phyloP scores from a whole-genome alignment of 2,888 invertebrate genomes.

The Aromia moschata region DNA sequence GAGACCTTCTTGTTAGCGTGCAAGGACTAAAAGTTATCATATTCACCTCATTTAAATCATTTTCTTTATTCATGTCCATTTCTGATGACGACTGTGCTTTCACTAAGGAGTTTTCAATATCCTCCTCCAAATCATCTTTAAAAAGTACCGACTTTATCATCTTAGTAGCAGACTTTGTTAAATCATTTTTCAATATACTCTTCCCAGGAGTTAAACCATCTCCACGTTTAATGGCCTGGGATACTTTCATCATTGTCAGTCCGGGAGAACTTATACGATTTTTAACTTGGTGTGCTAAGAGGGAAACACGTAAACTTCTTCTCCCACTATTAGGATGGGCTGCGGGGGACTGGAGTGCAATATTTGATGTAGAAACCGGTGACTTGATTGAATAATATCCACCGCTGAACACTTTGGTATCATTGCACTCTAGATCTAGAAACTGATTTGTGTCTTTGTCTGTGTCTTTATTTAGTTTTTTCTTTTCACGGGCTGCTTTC shows the following conservation, averaged over 20 bases:
- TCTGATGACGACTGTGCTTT: not conserved
- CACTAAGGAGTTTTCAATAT: not conserved
- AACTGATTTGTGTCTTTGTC: slow-evolving; percentile 10
- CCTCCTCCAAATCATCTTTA: slow-evolving; percentile 33
- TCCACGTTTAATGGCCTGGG: slow-evolving; percentile 45
- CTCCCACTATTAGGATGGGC: slow-evolving; percentile 5
- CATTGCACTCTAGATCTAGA: not conserved
- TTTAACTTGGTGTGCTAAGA: slow-evolving; percentile 23
- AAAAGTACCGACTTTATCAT: slow-evolving; percentile 46
- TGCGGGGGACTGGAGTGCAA: not conserved
- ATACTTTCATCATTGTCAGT: slow-evolving; percentile 49
- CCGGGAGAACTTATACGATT: slow-evolving; percentile 46
- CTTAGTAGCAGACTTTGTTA: slow-evolving; percentile 37
- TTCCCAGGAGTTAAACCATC: slow-evolving; percentile 47
- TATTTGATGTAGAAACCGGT: not conserved
- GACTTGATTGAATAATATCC: slow-evolving; percentile 12
- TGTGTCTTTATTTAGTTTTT: slow-evolving; percentile 25
- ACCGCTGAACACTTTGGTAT: slow-evolving; percentile 13
- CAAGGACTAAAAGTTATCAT: slow-evolving; percentile 2
- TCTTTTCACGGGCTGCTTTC: slow-evolving; percentile 46
- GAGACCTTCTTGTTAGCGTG: slow-evolving; percentile 26
- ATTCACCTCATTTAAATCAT: slow-evolving; percentile 14
- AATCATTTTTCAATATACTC: slow-evolving; percentile 49
- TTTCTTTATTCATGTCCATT: slow-evolving; percentile 28
- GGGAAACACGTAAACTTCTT: slow-evolving; percentile 33